Percentiles rank a stretch among this genome's conserved stretches.
These are phyloP conservation scores for Hirtodrosophila histrioides DNA, from an alignment of 2,888 invertebrate genomes.

Conservation along the genomic window DNA sequence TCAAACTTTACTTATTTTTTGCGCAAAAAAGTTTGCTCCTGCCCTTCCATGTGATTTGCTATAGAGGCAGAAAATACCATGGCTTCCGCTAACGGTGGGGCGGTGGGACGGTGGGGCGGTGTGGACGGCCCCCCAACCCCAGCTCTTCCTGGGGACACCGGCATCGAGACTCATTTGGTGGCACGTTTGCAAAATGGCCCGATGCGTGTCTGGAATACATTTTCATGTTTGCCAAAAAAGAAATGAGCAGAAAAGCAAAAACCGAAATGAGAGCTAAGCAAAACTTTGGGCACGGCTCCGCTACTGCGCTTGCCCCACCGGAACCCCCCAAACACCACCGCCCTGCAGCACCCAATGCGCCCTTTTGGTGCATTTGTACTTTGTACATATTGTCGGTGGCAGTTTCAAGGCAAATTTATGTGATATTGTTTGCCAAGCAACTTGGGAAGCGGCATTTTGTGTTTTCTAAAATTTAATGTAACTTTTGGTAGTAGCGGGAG, in stretches of 20 bases:
- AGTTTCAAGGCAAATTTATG: constrained; percentile 70
- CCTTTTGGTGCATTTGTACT: constrained; percentile 46
- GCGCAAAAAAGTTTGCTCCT: constrained; percentile 32
- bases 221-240: constrained; percentile 73
- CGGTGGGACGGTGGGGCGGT: constrained; percentile 51
- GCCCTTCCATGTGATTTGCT: constrained; percentile 25
- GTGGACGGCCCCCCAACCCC: constrained; percentile 53
- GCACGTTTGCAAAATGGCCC: constrained; percentile 84
- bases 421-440: constrained; percentile 62
- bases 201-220: constrained; percentile 84
- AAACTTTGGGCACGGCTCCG: constrained; percentile 45
- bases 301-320: constrained; percentile 1
- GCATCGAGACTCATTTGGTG: constrained; percentile 72
- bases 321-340: constrained; percentile 1
- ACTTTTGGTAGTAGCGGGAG: constrained; percentile 20
- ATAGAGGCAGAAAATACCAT: constrained; percentile 50
- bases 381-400: constrained; percentile 60
- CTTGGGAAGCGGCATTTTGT: constrained; percentile 61
- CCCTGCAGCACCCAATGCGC: constrained; percentile 16
- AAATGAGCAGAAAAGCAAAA: background rate
- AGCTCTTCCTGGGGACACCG: constrained; percentile 6
- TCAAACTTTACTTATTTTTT: constrained; percentile 76
- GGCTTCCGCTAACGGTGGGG: constrained; percentile 15
- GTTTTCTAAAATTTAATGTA: constrained; percentile 69
- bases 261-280: constrained; percentile 43